Conservation (phyloP, 2,888 invertebrate genomes). For the Acleris holmiana region DNA sequence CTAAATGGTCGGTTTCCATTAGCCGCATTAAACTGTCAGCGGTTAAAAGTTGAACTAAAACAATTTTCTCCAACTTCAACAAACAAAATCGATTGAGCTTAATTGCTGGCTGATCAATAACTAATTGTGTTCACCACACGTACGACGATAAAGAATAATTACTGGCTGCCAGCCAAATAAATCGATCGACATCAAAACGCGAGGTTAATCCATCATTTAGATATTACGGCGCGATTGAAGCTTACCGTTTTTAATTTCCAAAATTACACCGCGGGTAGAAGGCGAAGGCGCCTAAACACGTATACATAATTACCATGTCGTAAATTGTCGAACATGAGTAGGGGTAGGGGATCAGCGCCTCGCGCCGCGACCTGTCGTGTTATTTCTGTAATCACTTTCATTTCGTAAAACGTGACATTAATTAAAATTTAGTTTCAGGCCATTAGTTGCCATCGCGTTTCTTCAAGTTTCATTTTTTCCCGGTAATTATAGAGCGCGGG, state of each 20-base stretch:
- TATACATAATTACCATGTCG: constrained; percentile 78
- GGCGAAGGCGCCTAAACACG: constrained; percentile 71
- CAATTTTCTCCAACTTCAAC: constrained; percentile 84
- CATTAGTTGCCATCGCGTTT: constrained; percentile 83
- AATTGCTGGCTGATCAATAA: constrained; percentile 83
- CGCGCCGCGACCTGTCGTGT: constrained; percentile 71
- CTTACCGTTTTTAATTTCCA: constrained; percentile 83
- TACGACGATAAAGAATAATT: constrained; percentile 82
- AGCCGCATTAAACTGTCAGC: constrained; percentile 70
- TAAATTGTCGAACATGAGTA: constrained; percentile 77
- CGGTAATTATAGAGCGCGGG: constrained; percentile 78
- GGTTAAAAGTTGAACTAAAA: constrained; percentile 80
- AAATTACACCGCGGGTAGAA: constrained; percentile 74
- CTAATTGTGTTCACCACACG: constrained; percentile 83
- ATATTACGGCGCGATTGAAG: constrained; percentile 81
- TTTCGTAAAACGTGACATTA: constrained; percentile 83
- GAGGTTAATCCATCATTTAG: constrained; percentile 84
- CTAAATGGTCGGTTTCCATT: constrained; percentile 75
- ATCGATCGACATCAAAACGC: constrained; percentile 83
- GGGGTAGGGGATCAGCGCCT: constrained; percentile 55
- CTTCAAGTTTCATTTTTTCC: constrained; percentile 80
- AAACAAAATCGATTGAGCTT: constrained; percentile 83
- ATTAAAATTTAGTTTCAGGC: constrained; percentile 85
- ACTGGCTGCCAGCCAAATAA: constrained; percentile 83
- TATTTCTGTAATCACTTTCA: constrained; percentile 83